These are phyloP conservation scores for Zeugodacus cucurbitae DNA, from an alignment of 1,140 invertebrate genomes.

Conservation along the genomic window DNA sequence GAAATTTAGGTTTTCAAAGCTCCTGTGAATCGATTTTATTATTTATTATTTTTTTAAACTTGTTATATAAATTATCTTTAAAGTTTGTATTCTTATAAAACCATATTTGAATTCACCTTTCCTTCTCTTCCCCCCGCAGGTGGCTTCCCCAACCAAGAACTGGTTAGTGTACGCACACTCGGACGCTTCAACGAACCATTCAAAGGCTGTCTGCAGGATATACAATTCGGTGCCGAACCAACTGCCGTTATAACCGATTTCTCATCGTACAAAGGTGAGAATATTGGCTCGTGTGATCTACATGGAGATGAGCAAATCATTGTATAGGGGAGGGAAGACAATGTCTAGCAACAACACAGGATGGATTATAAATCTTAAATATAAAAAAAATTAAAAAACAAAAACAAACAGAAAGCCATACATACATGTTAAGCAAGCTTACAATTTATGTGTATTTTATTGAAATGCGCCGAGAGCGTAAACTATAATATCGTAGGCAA, in stretches of 20 bases:
- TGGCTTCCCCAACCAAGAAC: conserved; percentile 66
- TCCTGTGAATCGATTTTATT: too few species aligned
- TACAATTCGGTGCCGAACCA: conserved; percentile 60
- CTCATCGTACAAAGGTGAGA: conserved; percentile 69
- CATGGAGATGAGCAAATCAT: conserved; percentile 63
- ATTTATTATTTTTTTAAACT: too few species aligned
- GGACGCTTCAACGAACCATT: conserved; percentile 66
- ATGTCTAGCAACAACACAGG: conserved; percentile 39
- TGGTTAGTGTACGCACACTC: conserved; percentile 61
- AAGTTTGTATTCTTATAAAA: too few species aligned
- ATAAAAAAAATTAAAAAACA: not conserved
- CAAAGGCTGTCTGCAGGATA: conserved; percentile 67
- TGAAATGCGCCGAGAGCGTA: not conserved
- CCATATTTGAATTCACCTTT: not conserved
- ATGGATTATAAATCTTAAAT: conserved; percentile 41
- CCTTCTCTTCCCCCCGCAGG: conserved; percentile 56
- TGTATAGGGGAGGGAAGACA: conserved; percentile 49
- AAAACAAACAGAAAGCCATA: not conserved
- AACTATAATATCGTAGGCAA: not conserved
- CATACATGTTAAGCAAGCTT: too few species aligned
- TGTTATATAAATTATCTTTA: too few species aligned
- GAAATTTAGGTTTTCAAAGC: too few species aligned
- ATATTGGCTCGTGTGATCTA: conserved; percentile 69
- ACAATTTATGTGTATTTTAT: not conserved
- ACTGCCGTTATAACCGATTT: conserved; percentile 67